These are phyloP conservation scores for Micromussa lordhowensis DNA, from an alignment of 92 coral and sea anemone genomes.

Conservation along the genomic window DNA sequence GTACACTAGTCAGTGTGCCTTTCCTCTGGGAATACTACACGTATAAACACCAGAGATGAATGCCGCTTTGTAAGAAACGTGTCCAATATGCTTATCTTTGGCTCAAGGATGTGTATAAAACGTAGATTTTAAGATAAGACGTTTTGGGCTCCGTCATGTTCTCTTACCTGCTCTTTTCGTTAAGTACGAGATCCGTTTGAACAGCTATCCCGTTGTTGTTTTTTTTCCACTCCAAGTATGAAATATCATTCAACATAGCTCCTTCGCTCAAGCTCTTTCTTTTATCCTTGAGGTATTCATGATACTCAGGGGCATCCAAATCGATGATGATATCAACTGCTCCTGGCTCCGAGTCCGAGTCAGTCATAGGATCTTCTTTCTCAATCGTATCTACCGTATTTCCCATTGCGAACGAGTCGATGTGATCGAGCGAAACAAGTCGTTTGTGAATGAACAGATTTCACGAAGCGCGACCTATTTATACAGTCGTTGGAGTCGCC, in stretches of 20 bases:
- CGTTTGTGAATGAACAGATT: constrained; percentile 20
- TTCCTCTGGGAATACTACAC: neutral
- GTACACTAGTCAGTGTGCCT: neutral
- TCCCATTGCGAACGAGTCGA: constrained; percentile 21
- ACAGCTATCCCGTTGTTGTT: neutral
- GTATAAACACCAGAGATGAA: neutral
- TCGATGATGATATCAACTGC: constrained; percentile 27
- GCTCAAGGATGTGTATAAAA: neutral
- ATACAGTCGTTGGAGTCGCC: constrained; percentile 33
- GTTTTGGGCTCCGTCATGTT: neutral
- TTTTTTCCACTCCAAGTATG: constrained; percentile 31
- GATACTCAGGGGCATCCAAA: constrained; percentile 48
- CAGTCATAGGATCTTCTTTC: constrained; percentile 4
- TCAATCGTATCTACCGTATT: constrained; percentile 20
- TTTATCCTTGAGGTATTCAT: constrained; percentile 31
- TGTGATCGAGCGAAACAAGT: neutral
- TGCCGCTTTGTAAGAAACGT: neutral
- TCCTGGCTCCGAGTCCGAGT: neutral
- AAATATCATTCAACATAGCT: constrained; percentile 8
- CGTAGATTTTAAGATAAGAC: neutral
- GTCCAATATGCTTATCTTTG: neutral
- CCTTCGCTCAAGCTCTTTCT: constrained; percentile 45
- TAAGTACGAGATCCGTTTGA: neutral
- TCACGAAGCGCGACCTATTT: constrained; percentile 11
- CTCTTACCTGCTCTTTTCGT: constrained; percentile 13